Base-by-base conservation (phyloP, 2,888 invertebrate species). In the Chelonus formosanus region DNA sequence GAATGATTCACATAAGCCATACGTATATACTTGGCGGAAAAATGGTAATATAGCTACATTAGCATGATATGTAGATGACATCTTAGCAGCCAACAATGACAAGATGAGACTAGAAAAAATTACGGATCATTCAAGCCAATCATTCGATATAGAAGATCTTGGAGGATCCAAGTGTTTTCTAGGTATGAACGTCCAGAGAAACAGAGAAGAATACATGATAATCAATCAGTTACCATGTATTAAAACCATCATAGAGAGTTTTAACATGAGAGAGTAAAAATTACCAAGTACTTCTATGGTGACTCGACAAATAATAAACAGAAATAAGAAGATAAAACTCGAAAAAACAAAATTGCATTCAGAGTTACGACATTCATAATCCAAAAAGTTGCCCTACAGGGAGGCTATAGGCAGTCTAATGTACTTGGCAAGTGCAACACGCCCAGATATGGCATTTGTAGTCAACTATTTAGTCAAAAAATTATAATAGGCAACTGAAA, bases 41-140 rank as follows among this genome's bases (percentile, higher is more conserved):
- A 20, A 43, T 20, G 44, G 43, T 1, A 20, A 43, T 3, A 43
- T 56, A 6, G 35, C 36, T 47, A 52, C 73, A 6, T 32, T 72
- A 3, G 35, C 70, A 7, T 5, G 73, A 6, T 73, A 72, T 50
- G 73, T 73, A 56, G 72, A 71, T 40, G 71, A 70, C 35, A 71
- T 70, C 58, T 34, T 73, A 55, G 34, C 67, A 31, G 68, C 68
- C 0, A 71, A 68, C 43, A 73, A 75, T 50, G 64, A 67, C 36
- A 0, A 7, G 47, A 20, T 67, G 34, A 69, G 67, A 58, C 43
- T 70, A n/a, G 20, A 63, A 0, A 20, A 69, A 60, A 68, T 73
- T 3, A 71, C 66, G 67, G 32, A 32, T 31, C 62, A 69, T 8
- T 55, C 71, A 2, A 32, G 54, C 4, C 64, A 31, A 5, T 58